Base-by-base conservation (phyloP, 2,113 vertebrate species). In the Nannospalax galili region DNA sequence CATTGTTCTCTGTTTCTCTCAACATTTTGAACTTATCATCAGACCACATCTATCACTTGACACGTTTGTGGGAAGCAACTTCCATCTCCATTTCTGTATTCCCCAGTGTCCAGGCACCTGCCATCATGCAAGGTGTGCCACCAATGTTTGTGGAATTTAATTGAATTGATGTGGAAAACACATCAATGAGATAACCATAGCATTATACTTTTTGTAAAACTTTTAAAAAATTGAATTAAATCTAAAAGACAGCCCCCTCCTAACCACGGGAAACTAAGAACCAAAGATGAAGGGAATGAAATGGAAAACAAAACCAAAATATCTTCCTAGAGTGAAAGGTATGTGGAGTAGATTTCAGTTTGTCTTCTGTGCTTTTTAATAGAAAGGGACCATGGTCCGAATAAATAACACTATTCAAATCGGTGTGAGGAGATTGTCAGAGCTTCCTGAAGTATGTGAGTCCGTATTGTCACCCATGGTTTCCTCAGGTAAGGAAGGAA, bases 351-450 rank as follows among this genome's bases (percentile, higher is more conserved):
- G 11, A 40, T 75, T 92, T 89, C 85, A 78, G 42, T 62, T 91
- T 75, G 24, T 42, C 62, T 70, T 88, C 82, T 93, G 70, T 85
- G 88, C 79, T 22, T 92, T 62, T 88, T 93, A 91, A 94, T 91
- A 89, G 95, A 97, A 94, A 67, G 82, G 48, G 75, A 93, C 45
- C 80, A 58, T 52, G 94, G 56, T 93, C 80, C 65, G 92, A 94
- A 62, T 56, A 62, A 72, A 82, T 3, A 80, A 72, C 86, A 37
- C 48, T 45, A 64, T 92, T 80, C 48, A 95, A 80, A 84, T 94
- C 30, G 74, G 70, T 90, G 70, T 84, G 48, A 93, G 89, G 90
- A 90, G 86, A 40, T 78, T 88, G 42, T 87, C 94, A 93, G 88
- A 52, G 64, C 91, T 40, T 62, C 81, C 78, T 96, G 26, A 37